Percentiles rank a stretch among this genome's conserved stretches.
phyloP scores from a whole-genome alignment of 2,797 vertebrate genomes.

The Tapirus indicus region DNA sequence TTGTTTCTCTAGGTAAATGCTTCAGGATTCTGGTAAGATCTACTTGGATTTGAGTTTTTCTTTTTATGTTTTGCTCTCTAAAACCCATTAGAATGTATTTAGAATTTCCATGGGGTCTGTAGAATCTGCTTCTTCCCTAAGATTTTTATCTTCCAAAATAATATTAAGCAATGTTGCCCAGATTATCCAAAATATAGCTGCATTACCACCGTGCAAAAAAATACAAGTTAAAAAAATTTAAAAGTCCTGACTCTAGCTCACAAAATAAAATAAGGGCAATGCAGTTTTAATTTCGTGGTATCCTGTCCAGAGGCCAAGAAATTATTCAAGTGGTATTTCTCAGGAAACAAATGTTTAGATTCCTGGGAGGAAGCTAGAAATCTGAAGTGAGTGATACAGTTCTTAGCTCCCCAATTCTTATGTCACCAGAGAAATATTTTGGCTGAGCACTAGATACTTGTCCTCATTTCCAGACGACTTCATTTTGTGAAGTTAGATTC shows the following conservation, averaged over 20 bases:
- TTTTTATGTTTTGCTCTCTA: background rate
- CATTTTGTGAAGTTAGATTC: slow-evolving; percentile 47
- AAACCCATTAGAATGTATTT: background rate
- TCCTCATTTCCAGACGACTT: slow-evolving; percentile 66
- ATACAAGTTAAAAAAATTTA: background rate
- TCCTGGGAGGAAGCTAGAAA: slow-evolving; percentile 78
- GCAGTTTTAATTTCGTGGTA: slow-evolving; percentile 53
- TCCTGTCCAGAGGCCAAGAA: slow-evolving; percentile 73
- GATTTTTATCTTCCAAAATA: slow-evolving; percentile 48
- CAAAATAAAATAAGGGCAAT: slow-evolving; percentile 60
- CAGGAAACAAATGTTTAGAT: slow-evolving; percentile 81
- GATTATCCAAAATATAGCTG: slow-evolving; percentile 40
- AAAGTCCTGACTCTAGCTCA: slow-evolving; percentile 34
- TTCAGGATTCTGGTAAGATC: background rate
- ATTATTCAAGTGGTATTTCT: slow-evolving; percentile 80
- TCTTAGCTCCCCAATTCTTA: slow-evolving; percentile 75
- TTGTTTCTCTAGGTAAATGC: slow-evolving; percentile 17
- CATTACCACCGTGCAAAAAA: slow-evolving; percentile 4
- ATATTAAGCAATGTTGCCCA: slow-evolving; percentile 21
- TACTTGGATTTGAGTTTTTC: slow-evolving; percentile 27
- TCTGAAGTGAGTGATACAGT: slow-evolving; percentile 65
- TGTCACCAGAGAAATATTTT: slow-evolving; percentile 77
- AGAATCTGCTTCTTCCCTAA: slow-evolving; percentile 28
- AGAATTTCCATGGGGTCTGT: background rate
- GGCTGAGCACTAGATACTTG: background rate